Evolutionary conservation across 2,888 invertebrate genomes (phyloP).

Genomic region (Rugalucina vietnamica): DNA sequence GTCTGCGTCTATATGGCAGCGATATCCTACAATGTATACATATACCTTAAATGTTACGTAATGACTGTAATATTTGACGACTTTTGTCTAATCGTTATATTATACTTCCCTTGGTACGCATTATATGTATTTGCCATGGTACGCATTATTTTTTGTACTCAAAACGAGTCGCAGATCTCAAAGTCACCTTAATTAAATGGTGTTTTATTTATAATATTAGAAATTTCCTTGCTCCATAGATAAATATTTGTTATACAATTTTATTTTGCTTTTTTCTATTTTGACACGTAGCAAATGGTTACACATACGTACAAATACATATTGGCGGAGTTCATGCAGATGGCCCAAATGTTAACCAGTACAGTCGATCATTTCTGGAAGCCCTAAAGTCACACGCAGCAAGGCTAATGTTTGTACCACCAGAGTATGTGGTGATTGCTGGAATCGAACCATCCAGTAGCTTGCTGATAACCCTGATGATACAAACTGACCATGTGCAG

Average conservation of each 20-base stretch:
- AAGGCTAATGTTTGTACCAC: neutral
- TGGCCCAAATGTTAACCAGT: neutral
- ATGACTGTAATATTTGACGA: too few species aligned
- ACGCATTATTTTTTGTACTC: too few species aligned
- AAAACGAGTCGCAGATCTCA: too few species aligned
- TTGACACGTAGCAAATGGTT: slow-evolving; percentile 19
- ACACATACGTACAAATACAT: neutral
- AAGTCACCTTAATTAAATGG: too few species aligned
- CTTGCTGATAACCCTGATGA: slow-evolving; percentile 2
- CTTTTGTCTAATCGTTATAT: too few species aligned
- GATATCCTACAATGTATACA: too few species aligned
- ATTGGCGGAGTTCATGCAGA: slow-evolving; percentile 8
- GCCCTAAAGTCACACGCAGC: neutral
- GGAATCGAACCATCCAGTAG: slow-evolving; percentile 12
- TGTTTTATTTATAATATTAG: too few species aligned
- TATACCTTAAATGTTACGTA: too few species aligned
- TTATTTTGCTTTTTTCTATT: neutral
- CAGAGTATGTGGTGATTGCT: neutral
- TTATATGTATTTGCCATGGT: too few species aligned
- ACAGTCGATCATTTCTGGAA: neutral
- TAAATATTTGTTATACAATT: neutral
- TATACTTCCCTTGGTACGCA: too few species aligned
- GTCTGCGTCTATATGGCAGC: too few species aligned
- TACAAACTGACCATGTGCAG: neutral
- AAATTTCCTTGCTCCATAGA: too few species aligned